A percentile compares a stretch with the other conserved stretches of the same genome.
Conservation (phyloP, 2,888 invertebrate species). For the Scrobipalpa atriplicella region DNA sequence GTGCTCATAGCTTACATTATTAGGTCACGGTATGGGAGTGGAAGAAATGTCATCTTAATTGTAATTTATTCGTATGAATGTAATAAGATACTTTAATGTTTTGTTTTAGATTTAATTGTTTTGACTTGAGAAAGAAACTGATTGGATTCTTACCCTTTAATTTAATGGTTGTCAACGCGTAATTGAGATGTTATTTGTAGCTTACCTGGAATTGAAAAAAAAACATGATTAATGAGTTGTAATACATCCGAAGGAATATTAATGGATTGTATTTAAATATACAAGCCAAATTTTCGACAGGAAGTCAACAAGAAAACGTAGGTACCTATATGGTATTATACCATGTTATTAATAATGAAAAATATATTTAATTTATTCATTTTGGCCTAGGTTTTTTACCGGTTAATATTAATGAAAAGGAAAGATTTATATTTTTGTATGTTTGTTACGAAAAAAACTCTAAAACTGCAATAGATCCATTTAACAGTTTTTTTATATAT, state of each 20-base stretch:
- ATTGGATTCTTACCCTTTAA: slow-evolving; percentile 5
- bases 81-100: not conserved
- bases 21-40: slow-evolving; percentile 6
- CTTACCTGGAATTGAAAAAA: not conserved
- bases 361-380: too few relatives aligned
- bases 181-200: not conserved
- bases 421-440: too few relatives aligned
- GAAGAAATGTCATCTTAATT: slow-evolving; percentile 34
- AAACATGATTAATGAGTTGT: slow-evolving; percentile 3
- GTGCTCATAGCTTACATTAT: not conserved
- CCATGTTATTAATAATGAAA: too few relatives aligned
- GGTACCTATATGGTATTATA: too few relatives aligned
- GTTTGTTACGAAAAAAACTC: too few relatives aligned
- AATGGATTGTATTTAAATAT: not conserved
- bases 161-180: not conserved
- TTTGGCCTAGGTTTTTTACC: too few relatives aligned
- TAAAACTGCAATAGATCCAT: too few relatives aligned
- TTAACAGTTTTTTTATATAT: too few relatives aligned
- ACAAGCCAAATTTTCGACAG: too few relatives aligned
- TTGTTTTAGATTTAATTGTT: not conserved
- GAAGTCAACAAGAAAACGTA: too few relatives aligned
- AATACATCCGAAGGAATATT: not conserved
- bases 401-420: too few relatives aligned
- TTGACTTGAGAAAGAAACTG: not conserved
- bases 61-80: slow-evolving; percentile 1